Evolutionary conservation across 2,888 invertebrate genomes (phyloP), one percentile per base, ranked within the genome.

Genomic region (Polyommatus icarus): DNA sequence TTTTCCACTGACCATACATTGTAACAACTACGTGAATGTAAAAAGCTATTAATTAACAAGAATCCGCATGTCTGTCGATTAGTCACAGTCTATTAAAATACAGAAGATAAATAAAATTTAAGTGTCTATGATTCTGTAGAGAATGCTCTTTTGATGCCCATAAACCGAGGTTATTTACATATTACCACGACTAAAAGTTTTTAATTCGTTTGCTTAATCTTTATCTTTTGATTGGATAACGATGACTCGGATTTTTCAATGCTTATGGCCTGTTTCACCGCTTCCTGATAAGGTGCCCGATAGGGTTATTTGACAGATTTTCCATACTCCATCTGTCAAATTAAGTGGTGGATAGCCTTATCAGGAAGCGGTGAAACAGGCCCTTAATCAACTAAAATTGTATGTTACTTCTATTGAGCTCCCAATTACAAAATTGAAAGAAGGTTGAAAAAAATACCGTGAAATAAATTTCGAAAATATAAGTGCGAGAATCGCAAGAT

Each of bases 51-150:
- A 71, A 59, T 46, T 20, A 15, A 32, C n/a, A 76, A 76, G 24
- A 32, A 32, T 57, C 76, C 20, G 57, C 76, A 76, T 71, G n/a
- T 71, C 71, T 76, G 54, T 54, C 40, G 54, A 78, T 76, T 78
- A 67, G 24, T 76, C 57, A 67, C 76, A 71, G 36, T 67, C 67
- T 29, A 67, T 67, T 67, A 67, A 67, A 20, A 67, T 67, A 67
- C 67, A 67, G 67, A 67, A 67, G 67, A 67, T 67, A 67, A 67
- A 32, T 67, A 67, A 67, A 67, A 67, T 67, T 67, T 67, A 67
- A 67, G 67, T 67, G 29, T 67, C 29, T 67, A 24, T 67, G 29
- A 67, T 67, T 67, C 61, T 67, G 61, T 67, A 67, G 61, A 32
- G 67, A 67, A 67, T 67, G 29, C 67, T 18, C 29, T 67, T 67